Conservation (phyloP, 2,888 invertebrate genomes). For the Thysanoteuthis rhombus region DNA sequence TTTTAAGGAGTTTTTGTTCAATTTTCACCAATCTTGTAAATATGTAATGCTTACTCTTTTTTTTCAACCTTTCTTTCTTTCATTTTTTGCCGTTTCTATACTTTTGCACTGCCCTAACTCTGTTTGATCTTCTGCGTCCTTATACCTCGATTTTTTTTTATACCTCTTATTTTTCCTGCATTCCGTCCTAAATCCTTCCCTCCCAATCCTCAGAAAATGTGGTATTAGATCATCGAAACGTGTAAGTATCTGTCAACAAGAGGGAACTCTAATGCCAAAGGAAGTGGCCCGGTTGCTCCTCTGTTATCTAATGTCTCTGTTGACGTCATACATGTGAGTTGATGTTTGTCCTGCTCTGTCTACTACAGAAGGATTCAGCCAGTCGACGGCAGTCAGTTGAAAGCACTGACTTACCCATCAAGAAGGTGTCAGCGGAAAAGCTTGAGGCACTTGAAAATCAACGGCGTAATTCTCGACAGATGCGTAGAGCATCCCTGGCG, state of each 20-base stretch:
- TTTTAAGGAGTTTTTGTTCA: background rate
- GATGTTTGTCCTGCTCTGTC: slow-evolving; percentile 23
- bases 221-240: background rate
- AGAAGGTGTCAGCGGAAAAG: slow-evolving; percentile 55
- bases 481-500: slow-evolving; percentile 61
- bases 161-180: background rate
- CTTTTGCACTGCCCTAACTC: background rate
- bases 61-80: background rate
- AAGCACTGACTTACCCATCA: slow-evolving; percentile 44
- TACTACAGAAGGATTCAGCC: slow-evolving; percentile 35
- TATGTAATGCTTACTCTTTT: background rate
- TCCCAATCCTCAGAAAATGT: background rate
- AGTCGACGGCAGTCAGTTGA: slow-evolving; percentile 54
- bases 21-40: background rate
- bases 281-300: background rate
- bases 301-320: slow-evolving; percentile 27
- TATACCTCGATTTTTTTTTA: background rate
- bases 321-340: slow-evolving; percentile 1
- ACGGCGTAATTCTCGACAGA: slow-evolving; percentile 56
- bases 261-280: background rate
- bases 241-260: background rate
- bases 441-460: slow-evolving; percentile 59
- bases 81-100: background rate
- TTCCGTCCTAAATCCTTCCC: background rate
- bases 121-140: background rate